Percentiles rank a stretch among this genome's conserved stretches.
Conservation (phyloP, 2,113 vertebrate genomes). For the Aphyosemion australe region DNA sequence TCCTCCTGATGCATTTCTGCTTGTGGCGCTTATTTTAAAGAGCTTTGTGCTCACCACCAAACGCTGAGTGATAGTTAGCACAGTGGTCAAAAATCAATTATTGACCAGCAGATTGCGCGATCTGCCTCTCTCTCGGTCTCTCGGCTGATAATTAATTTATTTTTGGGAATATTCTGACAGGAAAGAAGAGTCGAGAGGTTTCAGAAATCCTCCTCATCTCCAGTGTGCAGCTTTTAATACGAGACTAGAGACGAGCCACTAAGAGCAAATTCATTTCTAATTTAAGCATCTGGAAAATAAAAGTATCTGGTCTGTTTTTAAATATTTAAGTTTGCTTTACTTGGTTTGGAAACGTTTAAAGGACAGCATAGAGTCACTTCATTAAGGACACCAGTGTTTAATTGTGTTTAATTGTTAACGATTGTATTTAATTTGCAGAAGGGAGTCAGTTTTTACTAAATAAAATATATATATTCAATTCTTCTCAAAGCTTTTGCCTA, state of each 20-base stretch:
- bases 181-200: constrained; percentile 6
- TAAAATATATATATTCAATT: no score
- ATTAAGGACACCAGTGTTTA: no score
- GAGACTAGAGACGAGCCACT: constrained; percentile 15
- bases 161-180: constrained; percentile 8
- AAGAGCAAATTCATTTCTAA: constrained; percentile 16
- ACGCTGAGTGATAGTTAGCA: constrained; percentile 9
- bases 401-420: no score
- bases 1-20: constrained; percentile 31
- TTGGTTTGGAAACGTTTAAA: neutral
- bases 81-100: constrained; percentile 39
- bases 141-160: constrained; percentile 37
- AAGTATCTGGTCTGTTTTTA: neutral
- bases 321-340: fast-evolving
- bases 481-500: no score
- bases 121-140: neutral
- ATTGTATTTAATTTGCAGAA: no score
- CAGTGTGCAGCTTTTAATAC: constrained; percentile 8
- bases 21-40: constrained; percentile 30
- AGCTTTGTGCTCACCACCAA: constrained; percentile 15
- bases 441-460: no score
- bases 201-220: constrained; percentile 16
- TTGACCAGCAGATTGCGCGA: constrained; percentile 12
- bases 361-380: no score
- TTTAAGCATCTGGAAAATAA: neutral